phyloP scores from a whole-genome alignment of 2,797 vertebrate species.

The Prionace glauca region DNA sequence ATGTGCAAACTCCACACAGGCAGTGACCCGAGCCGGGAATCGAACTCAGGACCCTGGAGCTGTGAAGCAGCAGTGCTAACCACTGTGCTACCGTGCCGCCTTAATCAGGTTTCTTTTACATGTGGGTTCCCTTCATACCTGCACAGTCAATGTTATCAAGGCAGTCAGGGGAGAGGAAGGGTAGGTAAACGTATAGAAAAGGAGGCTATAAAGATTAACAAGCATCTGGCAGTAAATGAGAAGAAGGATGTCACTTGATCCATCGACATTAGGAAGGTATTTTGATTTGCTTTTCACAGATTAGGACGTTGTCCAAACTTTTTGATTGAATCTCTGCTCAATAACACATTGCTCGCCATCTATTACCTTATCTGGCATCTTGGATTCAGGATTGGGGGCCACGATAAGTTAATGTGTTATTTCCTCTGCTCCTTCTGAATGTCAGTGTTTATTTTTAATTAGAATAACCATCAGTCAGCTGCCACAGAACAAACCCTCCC shows the following conservation, averaged over 20 bases:
- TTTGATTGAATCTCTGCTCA: background rate
- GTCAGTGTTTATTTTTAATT: background rate
- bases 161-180: background rate
- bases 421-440: background rate
- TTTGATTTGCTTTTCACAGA: background rate
- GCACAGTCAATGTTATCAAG: background rate
- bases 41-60: too few relatives aligned
- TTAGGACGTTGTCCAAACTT: background rate
- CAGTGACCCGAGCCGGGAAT: too few relatives aligned
- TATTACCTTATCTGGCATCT: background rate
- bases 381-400: background rate
- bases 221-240: background rate
- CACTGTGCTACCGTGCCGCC: too few relatives aligned
- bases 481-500: background rate
- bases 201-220: background rate
- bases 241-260: background rate
- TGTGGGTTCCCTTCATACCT: background rate
- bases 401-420: background rate
- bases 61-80: too few relatives aligned
- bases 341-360: background rate
- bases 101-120: background rate
- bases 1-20: too few relatives aligned
- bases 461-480: background rate
- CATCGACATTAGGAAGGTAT: background rate
- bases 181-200: background rate